Evolutionary conservation across 2,888 invertebrate genomes (phyloP).

Genomic region (Mesodorylaimus sp.): DNA sequence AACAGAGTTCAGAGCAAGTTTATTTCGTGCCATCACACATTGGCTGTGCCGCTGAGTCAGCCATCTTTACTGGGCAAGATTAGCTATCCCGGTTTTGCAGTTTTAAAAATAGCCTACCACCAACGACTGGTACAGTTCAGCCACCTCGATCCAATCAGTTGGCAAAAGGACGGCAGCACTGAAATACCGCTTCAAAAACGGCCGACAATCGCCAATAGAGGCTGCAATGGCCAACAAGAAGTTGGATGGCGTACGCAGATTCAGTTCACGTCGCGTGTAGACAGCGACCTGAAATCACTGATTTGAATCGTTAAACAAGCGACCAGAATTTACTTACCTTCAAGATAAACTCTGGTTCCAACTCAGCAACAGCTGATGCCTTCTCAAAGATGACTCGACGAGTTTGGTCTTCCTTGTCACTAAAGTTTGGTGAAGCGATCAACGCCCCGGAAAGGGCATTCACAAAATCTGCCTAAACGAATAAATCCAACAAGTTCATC

Average conservation of each 20-base stretch:
- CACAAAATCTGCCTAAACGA: conserved; percentile 13
- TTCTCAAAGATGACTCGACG: conserved; percentile 20
- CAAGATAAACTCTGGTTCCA: conserved; percentile 35
- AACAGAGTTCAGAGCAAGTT: too few species aligned
- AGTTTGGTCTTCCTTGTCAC: conserved; percentile 19
- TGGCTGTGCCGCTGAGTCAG: too few species aligned
- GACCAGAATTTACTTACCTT: conserved; percentile 24
- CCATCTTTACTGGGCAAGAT: too few species aligned
- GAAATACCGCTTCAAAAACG: conserved; percentile 34
- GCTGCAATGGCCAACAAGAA: conserved; percentile 34
- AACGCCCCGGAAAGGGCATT: conserved; percentile 25
- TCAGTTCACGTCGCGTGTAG: conserved; percentile 34
- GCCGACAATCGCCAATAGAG: conserved; percentile 26
- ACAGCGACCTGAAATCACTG: conserved; percentile 30
- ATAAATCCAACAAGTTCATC: too few species aligned
- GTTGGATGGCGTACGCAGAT: conserved; percentile 34
- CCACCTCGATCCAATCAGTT: conserved; percentile 38
- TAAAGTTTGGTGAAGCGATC: conserved; percentile 30
- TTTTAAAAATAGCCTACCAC: too few species aligned
- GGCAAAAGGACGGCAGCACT: conserved; percentile 30
- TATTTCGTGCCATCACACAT: too few species aligned
- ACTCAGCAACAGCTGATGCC: conserved; percentile 20
- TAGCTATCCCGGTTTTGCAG: too few species aligned
- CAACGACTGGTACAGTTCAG: conserved; percentile 27
- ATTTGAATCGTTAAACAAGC: background rate